Evolutionary conservation across 2,113 vertebrate genomes (phyloP).

Genomic region (Illadopsis cleaveri): DNA sequence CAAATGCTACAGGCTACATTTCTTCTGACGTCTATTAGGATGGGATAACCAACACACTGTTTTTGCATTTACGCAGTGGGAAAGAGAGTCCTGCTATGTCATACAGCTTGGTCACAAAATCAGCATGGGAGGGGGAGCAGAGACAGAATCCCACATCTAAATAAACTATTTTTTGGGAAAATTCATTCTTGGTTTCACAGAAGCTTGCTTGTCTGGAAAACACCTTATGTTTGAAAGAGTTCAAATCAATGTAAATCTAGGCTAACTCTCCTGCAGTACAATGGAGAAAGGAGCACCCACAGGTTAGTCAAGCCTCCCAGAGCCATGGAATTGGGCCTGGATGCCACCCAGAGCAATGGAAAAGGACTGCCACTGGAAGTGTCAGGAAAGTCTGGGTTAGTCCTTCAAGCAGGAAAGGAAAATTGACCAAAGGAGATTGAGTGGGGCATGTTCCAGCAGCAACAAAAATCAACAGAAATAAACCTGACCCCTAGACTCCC

Average conservation of each 20-base stretch:
- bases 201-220: neutral
- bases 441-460: neutral
- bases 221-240: neutral
- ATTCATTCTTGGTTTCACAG: neutral
- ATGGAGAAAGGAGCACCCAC: neutral
- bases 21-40: neutral
- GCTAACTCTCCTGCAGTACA: neutral
- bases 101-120: neutral
- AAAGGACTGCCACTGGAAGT: neutral
- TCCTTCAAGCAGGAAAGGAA: neutral
- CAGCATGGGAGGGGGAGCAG: neutral
- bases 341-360: neutral
- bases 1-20: neutral
- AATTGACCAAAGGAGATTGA: neutral
- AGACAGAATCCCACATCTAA: neutral
- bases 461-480: neutral
- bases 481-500: neutral
- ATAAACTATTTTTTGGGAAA: neutral
- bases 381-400: neutral
- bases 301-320: neutral
- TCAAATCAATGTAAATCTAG: neutral
- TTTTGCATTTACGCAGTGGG: neutral
- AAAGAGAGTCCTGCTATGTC: neutral
- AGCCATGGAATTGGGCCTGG: neutral
- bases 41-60: neutral